Conservation (phyloP, 2,113 vertebrate genomes). For the Oreamnos americanus region DNA sequence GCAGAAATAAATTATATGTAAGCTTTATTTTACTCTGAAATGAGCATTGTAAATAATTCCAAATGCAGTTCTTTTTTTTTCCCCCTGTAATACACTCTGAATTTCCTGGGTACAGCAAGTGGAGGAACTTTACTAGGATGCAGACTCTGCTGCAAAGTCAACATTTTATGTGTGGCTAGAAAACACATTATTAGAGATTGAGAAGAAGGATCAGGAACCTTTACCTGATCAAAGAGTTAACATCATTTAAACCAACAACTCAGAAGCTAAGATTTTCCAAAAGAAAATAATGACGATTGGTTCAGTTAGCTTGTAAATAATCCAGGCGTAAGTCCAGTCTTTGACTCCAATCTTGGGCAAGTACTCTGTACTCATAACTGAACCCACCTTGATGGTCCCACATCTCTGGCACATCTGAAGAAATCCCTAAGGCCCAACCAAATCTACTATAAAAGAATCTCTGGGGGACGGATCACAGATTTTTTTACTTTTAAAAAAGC, state of each 20-base stretch:
- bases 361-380: not conserved
- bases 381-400: not conserved
- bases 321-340: not conserved
- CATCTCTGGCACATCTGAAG: not conserved
- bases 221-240: not conserved
- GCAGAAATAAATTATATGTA: conserved; percentile 28
- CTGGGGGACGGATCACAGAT: not conserved
- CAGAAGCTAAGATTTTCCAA: not conserved
- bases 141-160: not conserved
- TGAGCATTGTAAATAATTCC: conserved; percentile 8
- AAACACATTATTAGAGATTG: not conserved
- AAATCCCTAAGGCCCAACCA: rapidly evolving
- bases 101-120: not conserved
- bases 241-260: not conserved
- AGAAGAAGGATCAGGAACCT: not conserved
- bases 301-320: not conserved
- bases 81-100: not conserved
- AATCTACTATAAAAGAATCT: not conserved
- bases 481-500: not conserved
- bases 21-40: not conserved
- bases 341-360: not conserved
- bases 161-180: not conserved
- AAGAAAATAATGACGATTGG: not conserved
- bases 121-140: not conserved
- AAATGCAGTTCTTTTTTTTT: not conserved